These are phyloP conservation scores for Acleris literana DNA, from an alignment of 2,888 invertebrate genomes.

Conservation along the genomic window DNA sequence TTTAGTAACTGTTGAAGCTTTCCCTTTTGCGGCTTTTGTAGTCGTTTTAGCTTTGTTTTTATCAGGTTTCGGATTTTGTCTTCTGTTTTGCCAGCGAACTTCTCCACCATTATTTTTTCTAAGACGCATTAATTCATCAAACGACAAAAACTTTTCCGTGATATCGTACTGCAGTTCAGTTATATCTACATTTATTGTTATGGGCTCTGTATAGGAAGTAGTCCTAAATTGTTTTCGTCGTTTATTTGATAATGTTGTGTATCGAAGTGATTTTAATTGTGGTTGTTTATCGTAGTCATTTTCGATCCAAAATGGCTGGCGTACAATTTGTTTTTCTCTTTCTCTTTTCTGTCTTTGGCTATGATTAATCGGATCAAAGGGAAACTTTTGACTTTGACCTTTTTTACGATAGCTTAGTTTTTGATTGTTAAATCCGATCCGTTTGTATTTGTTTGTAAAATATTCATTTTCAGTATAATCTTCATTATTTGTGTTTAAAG, in stretches of 20 bases:
- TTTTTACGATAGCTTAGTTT: slow-evolving; percentile 41
- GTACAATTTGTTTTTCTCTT: slow-evolving; percentile 48
- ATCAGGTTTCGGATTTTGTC: slow-evolving; percentile 39
- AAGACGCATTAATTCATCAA: slow-evolving; percentile 74
- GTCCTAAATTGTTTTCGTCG: slow-evolving; percentile 50
- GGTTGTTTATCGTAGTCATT: slow-evolving; percentile 53
- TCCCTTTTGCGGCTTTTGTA: slow-evolving; percentile 1
- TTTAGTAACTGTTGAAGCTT: too few species aligned
- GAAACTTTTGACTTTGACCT: slow-evolving; percentile 47
- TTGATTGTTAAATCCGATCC: slow-evolving; percentile 5
- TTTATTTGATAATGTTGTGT: slow-evolving; percentile 61
- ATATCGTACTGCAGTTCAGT: slow-evolving; percentile 43
- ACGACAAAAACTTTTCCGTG: slow-evolving; percentile 75
- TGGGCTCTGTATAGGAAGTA: slow-evolving; percentile 57
- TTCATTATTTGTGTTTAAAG: not conserved
- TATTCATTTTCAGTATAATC: not conserved
- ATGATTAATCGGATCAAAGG: slow-evolving; percentile 53
- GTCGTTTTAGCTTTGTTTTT: slow-evolving; percentile 5
- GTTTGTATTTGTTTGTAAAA: slow-evolving; percentile 1
- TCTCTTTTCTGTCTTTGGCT: slow-evolving; percentile 60
- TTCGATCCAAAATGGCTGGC: slow-evolving; percentile 69
- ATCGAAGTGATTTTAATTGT: slow-evolving; percentile 60
- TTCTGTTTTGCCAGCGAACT: slow-evolving; percentile 49
- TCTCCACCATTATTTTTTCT: slow-evolving; percentile 59
- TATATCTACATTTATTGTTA: slow-evolving; percentile 57